Percentiles rank a stretch among this genome's conserved stretches.
Conservation (phyloP, 2,888 invertebrate species). For the Tinea semifulvella region DNA sequence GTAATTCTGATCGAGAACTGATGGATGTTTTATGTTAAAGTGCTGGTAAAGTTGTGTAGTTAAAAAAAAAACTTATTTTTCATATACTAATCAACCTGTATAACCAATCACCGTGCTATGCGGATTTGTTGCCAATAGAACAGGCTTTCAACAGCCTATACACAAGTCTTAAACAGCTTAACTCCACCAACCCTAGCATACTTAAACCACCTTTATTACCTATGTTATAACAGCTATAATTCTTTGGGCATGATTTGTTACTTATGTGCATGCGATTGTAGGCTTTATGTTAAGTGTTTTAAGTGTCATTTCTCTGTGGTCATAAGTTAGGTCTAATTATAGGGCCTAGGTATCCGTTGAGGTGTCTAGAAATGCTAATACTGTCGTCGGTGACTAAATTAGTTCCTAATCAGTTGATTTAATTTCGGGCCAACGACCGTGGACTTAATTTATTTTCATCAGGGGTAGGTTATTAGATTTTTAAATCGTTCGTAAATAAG, state of each 20-base stretch:
- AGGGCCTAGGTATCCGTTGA: conserved; percentile 12
- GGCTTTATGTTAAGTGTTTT: background rate
- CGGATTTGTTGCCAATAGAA: conserved; percentile 14
- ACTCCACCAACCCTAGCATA: background rate
- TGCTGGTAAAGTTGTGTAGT: too few species aligned
- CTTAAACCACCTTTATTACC: background rate
- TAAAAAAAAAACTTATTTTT: too few species aligned
- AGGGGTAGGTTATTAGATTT: too few species aligned
- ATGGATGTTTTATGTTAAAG: too few species aligned
- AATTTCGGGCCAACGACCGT: conserved; percentile 22
- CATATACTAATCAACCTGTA: background rate
- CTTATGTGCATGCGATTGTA: background rate
- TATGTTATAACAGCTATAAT: background rate
- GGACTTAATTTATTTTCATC: too few species aligned
- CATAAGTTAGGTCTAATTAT: conserved; percentile 4
- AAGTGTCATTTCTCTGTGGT: background rate
- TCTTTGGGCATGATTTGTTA: background rate
- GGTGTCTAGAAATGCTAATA: conserved; percentile 11
- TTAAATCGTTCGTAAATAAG: too few species aligned
- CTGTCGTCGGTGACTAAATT: conserved; percentile 23
- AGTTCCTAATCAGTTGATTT: conserved; percentile 40
- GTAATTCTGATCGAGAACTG: too few species aligned
- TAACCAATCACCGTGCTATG: conserved; percentile 1
- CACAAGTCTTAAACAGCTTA: background rate
- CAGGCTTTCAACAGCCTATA: conserved; percentile 12